Percentiles rank a stretch among this genome's conserved stretches.
These are phyloP conservation scores for Sympetrum striolatum DNA, from an alignment of 2,888 invertebrate species.

Conservation along the genomic window DNA sequence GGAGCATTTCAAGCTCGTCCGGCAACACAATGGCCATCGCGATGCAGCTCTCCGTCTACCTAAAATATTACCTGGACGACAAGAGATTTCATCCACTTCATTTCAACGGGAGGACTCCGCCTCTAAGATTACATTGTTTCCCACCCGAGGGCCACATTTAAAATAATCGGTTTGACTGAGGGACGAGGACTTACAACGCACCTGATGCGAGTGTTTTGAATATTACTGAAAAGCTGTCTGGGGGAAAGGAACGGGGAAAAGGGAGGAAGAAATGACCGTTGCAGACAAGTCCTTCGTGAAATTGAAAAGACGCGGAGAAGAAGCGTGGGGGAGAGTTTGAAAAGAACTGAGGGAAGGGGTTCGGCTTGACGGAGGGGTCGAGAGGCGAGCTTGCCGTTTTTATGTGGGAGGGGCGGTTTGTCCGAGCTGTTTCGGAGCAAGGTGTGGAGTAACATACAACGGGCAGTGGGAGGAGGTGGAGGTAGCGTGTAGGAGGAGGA, in stretches of 20 bases:
- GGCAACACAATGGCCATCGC: background rate
- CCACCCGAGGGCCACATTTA: slow-evolving; percentile 5
- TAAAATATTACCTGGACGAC: background rate
- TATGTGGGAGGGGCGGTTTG: background rate
- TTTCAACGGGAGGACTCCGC: background rate
- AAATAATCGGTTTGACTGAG: slow-evolving; percentile 27
- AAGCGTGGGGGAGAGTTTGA: background rate
- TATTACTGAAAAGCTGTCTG: background rate
- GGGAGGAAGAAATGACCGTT: slow-evolving; percentile 13
- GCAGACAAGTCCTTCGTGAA: slow-evolving; percentile 18
- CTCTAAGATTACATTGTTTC: background rate
- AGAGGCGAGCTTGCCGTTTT: background rate
- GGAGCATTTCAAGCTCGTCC: background rate
- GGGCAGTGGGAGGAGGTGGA: background rate
- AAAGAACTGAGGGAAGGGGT: background rate
- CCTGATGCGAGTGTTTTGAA: slow-evolving; percentile 14
- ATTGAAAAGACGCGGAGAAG: slow-evolving; percentile 8
- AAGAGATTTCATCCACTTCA: background rate
- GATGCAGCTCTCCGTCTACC: background rate
- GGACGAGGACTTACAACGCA: background rate
- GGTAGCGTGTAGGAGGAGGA: background rate
- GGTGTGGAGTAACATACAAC: background rate
- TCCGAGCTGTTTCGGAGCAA: background rate
- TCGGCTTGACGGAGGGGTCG: background rate
- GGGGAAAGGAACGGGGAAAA: background rate